These are phyloP conservation scores for Unio pictorum DNA, from an alignment of 2,888 invertebrate species.

Conservation along the genomic window DNA sequence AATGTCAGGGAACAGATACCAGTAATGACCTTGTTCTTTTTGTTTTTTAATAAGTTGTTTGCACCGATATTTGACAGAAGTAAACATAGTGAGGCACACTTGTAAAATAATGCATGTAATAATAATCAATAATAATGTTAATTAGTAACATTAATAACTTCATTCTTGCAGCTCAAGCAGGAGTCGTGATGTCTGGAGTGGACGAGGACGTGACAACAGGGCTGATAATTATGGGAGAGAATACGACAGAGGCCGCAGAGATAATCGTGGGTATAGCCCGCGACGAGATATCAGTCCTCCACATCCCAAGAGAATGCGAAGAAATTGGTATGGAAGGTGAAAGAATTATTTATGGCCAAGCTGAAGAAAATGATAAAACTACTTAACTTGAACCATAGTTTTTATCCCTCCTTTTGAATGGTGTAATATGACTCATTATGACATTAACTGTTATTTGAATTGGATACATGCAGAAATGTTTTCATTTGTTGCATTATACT, in stretches of 20 bases:
- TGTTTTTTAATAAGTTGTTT: too few species aligned
- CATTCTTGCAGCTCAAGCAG: slow-evolving; percentile 43
- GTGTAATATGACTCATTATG: too few species aligned
- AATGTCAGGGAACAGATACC: too few species aligned
- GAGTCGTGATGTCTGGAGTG: slow-evolving; percentile 57
- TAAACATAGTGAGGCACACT: too few species aligned
- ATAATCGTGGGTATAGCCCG: slow-evolving; percentile 62
- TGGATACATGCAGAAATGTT: too few species aligned
- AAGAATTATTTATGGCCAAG: background rate
- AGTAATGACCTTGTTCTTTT: too few species aligned
- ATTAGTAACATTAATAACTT: slow-evolving; percentile 21
- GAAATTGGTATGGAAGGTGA: slow-evolving; percentile 62
- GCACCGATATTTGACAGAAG: too few species aligned
- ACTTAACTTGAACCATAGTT: background rate
- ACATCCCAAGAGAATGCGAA: slow-evolving; percentile 69
- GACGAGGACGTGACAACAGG: slow-evolving; percentile 31
- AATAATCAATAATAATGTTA: too few species aligned
- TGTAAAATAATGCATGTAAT: too few species aligned
- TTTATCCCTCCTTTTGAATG: too few species aligned
- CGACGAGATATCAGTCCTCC: slow-evolving; percentile 68
- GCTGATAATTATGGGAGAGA: slow-evolving; percentile 62
- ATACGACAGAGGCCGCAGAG: slow-evolving; percentile 61
- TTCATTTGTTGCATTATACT: too few species aligned
- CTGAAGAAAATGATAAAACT: background rate
- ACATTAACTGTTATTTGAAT: too few species aligned